Conservation (phyloP, 2,888 invertebrate species). For the Altica lythri region DNA sequence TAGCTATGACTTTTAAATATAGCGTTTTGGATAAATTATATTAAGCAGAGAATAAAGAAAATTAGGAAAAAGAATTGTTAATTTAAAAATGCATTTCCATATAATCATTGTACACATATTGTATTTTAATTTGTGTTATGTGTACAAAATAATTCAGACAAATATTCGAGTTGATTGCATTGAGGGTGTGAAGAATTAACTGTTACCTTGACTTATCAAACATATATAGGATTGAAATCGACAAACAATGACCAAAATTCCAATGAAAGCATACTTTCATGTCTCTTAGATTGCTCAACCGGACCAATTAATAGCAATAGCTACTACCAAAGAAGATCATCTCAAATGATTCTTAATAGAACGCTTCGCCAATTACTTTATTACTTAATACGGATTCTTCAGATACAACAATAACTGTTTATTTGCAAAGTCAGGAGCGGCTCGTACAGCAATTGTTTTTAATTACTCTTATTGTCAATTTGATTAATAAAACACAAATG, state of each 20-base stretch:
- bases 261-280: neutral
- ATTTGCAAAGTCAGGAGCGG: neutral
- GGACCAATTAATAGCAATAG: conserved; percentile 31
- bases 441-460: too few species aligned
- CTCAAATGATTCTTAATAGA: conserved; percentile 28
- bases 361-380: conserved; percentile 36
- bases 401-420: conserved; percentile 7
- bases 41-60: too few species aligned
- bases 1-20: too few species aligned
- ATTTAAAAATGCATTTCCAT: too few species aligned
- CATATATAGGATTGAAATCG: conserved; percentile 3
- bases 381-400: conserved; percentile 34
- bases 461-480: too few species aligned
- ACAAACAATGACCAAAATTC: conserved; percentile 18
- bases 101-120: too few species aligned
- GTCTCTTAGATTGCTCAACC: conserved; percentile 23
- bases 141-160: too few species aligned
- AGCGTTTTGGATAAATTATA: too few species aligned
- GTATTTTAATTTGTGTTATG: too few species aligned
- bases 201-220: conserved; percentile 20
- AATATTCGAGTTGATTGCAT: too few species aligned
- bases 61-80: too few species aligned
- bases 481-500: too few species aligned
- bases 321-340: conserved; percentile 26
- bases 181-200: conserved; percentile 11